Evolutionary conservation across 2,888 invertebrate genomes (phyloP), one percentile per base, ranked within the genome.

Genomic region (Lasioglossum calceatum): DNA sequence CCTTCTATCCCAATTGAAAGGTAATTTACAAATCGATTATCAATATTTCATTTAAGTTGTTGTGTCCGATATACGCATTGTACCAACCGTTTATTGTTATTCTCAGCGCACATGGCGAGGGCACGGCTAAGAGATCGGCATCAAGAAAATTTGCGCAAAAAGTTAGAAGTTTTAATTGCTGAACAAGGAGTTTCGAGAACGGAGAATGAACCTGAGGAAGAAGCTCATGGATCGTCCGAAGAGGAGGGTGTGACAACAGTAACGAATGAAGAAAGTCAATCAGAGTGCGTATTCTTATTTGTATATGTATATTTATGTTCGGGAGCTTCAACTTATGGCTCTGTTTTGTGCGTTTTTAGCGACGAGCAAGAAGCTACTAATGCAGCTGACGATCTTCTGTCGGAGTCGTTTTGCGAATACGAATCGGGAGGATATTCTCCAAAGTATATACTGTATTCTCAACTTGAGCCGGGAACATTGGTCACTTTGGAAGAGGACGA

Each of bases 71-170:
- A 44, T 42, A 16, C 14, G 71, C 23, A 64, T 76, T 67, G 44
- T 81, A 58, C 50, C 16, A 81, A 39, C 8, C 4, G 27, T 74
- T 81, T 77, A 39, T 32, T 74, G 32, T 72, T 54, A 27, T 79
- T 50, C n/a, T 70, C 79, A 97, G 99, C 99, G 10, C 98, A 99
- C 95, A 98, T 98, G 97, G 98, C 99, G 0, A 97, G 99, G 92
- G 98, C 99, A 0, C 96, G 99, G 54, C 96, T 99, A 19, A 96
- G 98, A 80, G 99, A 99, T 95, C 96, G 98, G 0, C 99, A 99
- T 96, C 98, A 99, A 95, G 97, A 97, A 89, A 98, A 98, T 95
- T 96, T 99, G 88, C 96, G 97, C 78, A 97, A 97, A 93, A 99
- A 99, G 96, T 96, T 99, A 92, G 97, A 98, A 94, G 97, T 98